These are phyloP conservation scores for Esox lucius DNA, from an alignment of 2,797 vertebrate genomes.

Conservation along the genomic window DNA sequence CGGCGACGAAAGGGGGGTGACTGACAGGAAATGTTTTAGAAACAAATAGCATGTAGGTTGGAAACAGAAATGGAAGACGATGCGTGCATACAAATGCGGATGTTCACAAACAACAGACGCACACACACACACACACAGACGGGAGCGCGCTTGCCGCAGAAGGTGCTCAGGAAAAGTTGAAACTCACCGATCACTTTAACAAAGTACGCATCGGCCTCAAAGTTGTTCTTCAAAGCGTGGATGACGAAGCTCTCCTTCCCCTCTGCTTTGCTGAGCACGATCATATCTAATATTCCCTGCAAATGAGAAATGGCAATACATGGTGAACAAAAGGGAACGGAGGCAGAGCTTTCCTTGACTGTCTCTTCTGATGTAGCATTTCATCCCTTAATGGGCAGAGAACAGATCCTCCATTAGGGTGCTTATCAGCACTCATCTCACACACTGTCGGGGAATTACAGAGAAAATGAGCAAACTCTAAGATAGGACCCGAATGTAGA, in stretches of 20 bases:
- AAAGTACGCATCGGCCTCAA: conserved; percentile 96
- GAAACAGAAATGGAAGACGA: not conserved
- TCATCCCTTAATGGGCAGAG: conserved; percentile 46
- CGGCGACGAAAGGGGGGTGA: not conserved
- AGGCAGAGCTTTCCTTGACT: conserved; percentile 12
- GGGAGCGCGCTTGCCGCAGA: not conserved
- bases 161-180: not conserved
- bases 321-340: conserved; percentile 47
- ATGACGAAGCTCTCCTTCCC: conserved; percentile 77
- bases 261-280: conserved; percentile 82
- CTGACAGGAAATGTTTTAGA: not conserved
- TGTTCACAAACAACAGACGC: not conserved
- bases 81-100: not conserved
- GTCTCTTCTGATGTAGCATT: conserved; percentile 49
- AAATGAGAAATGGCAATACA: conserved; percentile 59
- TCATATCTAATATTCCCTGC: conserved; percentile 95
- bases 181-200: conserved; percentile 98
- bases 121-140: not conserved
- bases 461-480: conserved; percentile 9
- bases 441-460: conserved; percentile 13
- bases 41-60: not conserved
- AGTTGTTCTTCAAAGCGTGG: conserved; percentile 94
- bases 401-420: conserved; percentile 48
- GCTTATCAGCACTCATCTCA: conserved; percentile 28
- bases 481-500: not conserved